Conservation (phyloP, 92 coral and sea anemone species). For the Paramuricea clavata region DNA sequence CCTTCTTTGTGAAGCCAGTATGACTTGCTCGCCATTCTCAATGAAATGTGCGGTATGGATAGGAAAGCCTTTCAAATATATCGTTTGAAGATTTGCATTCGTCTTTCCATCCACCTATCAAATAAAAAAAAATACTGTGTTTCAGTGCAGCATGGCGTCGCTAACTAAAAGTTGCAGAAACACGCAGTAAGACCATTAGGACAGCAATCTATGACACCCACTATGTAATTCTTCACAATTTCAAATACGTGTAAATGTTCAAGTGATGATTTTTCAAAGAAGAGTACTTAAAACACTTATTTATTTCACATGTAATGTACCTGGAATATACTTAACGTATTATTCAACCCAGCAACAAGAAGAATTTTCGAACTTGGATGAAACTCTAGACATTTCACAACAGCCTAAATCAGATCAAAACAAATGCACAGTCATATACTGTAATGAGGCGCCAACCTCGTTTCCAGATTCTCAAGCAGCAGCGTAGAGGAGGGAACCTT, state of each 20-base stretch:
- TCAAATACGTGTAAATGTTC: background rate
- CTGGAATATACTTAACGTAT: slow-evolving; percentile 91
- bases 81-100: slow-evolving; percentile 91
- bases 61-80: slow-evolving; percentile 84
- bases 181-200: too few species aligned
- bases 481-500: too few species aligned
- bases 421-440: background rate
- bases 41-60: slow-evolving; percentile 92
- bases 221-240: too few species aligned
- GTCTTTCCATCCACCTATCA: slow-evolving; percentile 92
- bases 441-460: background rate
- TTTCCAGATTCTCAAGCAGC: too few species aligned
- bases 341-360: slow-evolving; percentile 90
- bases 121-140: background rate
- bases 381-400: slow-evolving; percentile 83
- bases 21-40: slow-evolving; percentile 91
- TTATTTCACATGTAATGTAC: slow-evolving; percentile 45
- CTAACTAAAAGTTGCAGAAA: too few species aligned
- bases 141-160: too few species aligned
- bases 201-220: too few species aligned
- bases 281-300: background rate
- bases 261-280: background rate
- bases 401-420: slow-evolving; percentile 62
- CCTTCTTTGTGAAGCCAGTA: slow-evolving; percentile 85
- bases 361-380: slow-evolving; percentile 97